These are phyloP conservation scores for Drosophila baimaii DNA, from an alignment of 1,140 invertebrate species.

Conservation along the genomic window DNA sequence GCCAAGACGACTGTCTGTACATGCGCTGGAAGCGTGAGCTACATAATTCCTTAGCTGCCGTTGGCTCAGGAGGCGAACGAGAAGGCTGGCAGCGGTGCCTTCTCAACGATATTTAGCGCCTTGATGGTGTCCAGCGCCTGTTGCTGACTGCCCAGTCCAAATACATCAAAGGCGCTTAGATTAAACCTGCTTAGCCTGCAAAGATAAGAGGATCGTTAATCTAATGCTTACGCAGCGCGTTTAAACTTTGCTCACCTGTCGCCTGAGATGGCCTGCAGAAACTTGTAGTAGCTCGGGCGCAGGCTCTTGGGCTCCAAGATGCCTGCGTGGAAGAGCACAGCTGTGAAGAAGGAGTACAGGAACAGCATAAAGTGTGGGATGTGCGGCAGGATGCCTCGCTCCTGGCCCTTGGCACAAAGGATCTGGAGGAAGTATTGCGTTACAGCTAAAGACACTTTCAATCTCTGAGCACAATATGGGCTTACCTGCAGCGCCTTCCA, in stretches of 20 bases:
- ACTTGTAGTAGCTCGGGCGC: conserved; percentile 93
- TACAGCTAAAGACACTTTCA: background rate
- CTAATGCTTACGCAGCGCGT: conserved; percentile 12
- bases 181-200: conserved; percentile 68
- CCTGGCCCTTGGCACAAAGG: conserved; percentile 86
- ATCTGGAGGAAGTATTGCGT: conserved; percentile 83
- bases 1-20: background rate
- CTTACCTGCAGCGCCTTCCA: conserved; percentile 89
- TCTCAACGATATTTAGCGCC: conserved; percentile 64
- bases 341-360: conserved; percentile 92
- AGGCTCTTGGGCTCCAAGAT: conserved; percentile 91
- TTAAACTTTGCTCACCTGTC: conserved; percentile 86
- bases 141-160: conserved; percentile 85
- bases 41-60: background rate
- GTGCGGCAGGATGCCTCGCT: conserved; percentile 86
- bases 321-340: conserved; percentile 91
- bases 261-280: conserved; percentile 90
- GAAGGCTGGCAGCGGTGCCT: conserved; percentile 54
- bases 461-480: background rate
- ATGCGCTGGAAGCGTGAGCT: background rate
- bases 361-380: conserved; percentile 88
- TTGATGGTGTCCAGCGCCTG: conserved; percentile 84
- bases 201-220: conserved; percentile 19
- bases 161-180: conserved; percentile 86
- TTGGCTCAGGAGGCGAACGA: conserved; percentile 58